These are phyloP conservation scores for Plumapathes pennacea DNA, from an alignment of 92 coral and sea anemone genomes.

Conservation along the genomic window DNA sequence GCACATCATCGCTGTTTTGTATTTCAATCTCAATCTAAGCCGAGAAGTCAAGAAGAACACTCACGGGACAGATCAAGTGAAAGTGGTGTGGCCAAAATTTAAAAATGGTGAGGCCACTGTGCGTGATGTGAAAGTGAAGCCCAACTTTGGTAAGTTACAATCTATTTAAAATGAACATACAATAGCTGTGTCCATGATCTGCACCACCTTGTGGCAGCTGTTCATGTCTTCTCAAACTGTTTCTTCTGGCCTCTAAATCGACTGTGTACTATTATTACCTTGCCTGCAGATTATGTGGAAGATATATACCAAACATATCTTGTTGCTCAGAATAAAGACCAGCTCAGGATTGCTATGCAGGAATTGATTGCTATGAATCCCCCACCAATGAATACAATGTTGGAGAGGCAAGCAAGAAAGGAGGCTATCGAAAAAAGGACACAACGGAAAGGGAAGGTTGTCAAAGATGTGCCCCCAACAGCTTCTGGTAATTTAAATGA, in stretches of 20 bases:
- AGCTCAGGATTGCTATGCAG: constrained; percentile 18
- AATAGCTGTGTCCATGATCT: not conserved
- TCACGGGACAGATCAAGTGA: constrained; percentile 45
- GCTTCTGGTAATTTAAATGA: constrained; percentile 19
- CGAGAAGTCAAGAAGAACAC: constrained; percentile 31
- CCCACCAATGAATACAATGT: constrained; percentile 56
- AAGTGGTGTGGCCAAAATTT: constrained; percentile 55
- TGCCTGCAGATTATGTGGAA: constrained; percentile 47
- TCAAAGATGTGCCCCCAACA: constrained; percentile 54
- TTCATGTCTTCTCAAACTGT: not conserved
- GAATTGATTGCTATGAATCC: constrained; percentile 39
- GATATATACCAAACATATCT: constrained; percentile 15
- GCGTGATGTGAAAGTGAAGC: constrained; percentile 44
- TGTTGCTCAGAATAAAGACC: constrained; percentile 1
- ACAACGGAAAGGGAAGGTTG: constrained; percentile 25
- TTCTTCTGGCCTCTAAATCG: not conserved
- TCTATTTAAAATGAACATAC: not conserved
- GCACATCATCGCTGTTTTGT: constrained; percentile 51
- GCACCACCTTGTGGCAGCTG: constrained; percentile 2
- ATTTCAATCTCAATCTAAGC: constrained; percentile 41
- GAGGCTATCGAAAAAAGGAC: constrained; percentile 32
- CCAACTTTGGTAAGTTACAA: constrained; percentile 38
- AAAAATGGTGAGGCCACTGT: constrained; percentile 62
- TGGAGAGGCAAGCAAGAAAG: constrained; percentile 35
- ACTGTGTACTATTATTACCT: not conserved